phyloP scores from a whole-genome alignment of 2,113 vertebrate genomes.

The Todiramphus chloris region DNA sequence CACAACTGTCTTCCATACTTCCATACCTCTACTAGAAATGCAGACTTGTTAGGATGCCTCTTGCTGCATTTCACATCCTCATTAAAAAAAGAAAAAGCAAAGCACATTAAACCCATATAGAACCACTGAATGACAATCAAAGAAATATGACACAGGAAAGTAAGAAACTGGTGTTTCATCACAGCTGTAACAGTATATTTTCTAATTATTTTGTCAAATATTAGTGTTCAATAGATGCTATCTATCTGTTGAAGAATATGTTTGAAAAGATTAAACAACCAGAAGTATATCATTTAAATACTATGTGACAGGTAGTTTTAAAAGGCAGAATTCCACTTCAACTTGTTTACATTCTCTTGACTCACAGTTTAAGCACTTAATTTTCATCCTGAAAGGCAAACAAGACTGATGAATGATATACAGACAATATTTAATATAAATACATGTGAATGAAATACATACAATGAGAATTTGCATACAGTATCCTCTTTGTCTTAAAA shows the following conservation, averaged over 20 bases:
- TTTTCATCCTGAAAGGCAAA: conserved; percentile 8
- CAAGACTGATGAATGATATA: not conserved
- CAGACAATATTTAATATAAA: not conserved
- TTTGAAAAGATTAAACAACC: not conserved
- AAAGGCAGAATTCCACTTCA: not conserved
- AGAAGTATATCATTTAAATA: not conserved
- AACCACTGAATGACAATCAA: not conserved
- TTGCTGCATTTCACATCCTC: not conserved
- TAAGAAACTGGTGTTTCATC: not conserved
- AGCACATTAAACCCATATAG: not conserved
- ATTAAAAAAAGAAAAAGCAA: not conserved
- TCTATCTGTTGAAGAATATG: not conserved
- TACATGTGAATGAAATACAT: not conserved
- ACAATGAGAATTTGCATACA: not conserved
- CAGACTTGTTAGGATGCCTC: not conserved
- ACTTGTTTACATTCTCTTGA: conserved; percentile 6
- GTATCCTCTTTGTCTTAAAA: not conserved
- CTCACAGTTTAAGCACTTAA: not conserved
- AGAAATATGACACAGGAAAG: not conserved
- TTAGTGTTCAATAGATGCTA: not conserved
- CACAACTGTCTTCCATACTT: not conserved
- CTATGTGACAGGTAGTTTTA: not conserved
- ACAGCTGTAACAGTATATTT: not conserved
- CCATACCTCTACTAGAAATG: not conserved
- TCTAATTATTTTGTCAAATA: not conserved